Evolutionary conservation across 2,113 vertebrate species (phyloP), one percentile per base, ranked within the genome.

Genomic region (Mionectes macconnelli): DNA sequence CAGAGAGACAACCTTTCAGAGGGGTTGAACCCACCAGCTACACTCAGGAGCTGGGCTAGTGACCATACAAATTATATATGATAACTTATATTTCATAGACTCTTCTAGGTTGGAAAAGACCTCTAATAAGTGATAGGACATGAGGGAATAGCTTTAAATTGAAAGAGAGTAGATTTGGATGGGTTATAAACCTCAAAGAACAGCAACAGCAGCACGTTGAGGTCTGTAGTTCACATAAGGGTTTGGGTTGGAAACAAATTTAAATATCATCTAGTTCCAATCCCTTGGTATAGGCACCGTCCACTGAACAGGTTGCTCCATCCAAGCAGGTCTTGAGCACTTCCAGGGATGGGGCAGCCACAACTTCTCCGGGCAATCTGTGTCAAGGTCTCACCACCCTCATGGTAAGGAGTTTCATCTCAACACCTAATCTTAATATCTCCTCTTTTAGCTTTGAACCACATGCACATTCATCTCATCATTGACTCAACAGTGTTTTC

Each of bases 41-140:
- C 31, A 24, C 3, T 20, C 68, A 50, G 57, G 25, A 56, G 20
- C 68, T 11, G 12, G 14, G 62, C 35, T 44, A 39, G 9, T 3
- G 30, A 8, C 9, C 37, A 20, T 0, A 14, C 17, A 47, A 56
- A 10, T 45, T 39, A 21, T 1, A 12, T 2, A 10, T 3, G 13
- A 37, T 37, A 12, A 23, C 37, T 37, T 33, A 2, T 42, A 8
- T 37, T 33, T n/a, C 12, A 44, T 8, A 28, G 27, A 44, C 7
- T 52, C 11, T 42, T 59, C 50, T 33, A 6, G 44, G 37, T 44
- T 39, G 68, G 68, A 37, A 53, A 33, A 52, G 19, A 33, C 5
- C 2, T 12, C 23, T 52, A 45, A 37, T n/a, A 67, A 14, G 6
- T 17, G 23, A 25, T 21, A 24, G 45, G 23, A 52, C 66, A 67